Conservation (phyloP, 2,113 vertebrate genomes). For the Pituophis catenifer region DNA sequence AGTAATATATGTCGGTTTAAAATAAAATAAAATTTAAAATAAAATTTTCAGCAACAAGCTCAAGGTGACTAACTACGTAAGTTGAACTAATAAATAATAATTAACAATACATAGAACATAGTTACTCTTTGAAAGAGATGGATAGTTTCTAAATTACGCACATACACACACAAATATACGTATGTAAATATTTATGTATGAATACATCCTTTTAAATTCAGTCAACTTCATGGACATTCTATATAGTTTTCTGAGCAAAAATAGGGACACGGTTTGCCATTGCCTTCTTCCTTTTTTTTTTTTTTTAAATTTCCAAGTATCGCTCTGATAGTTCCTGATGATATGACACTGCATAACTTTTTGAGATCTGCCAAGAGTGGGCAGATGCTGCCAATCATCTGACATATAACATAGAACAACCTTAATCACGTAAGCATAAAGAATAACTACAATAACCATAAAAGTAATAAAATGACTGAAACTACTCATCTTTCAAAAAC, state of each 20-base stretch:
- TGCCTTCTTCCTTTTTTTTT: background rate
- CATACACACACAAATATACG: background rate
- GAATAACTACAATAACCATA: background rate
- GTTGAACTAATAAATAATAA: background rate
- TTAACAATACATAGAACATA: background rate
- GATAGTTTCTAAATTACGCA: background rate
- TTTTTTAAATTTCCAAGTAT: background rate
- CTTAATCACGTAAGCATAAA: background rate
- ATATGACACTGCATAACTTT: background rate
- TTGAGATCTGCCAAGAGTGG: background rate
- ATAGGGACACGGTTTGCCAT: background rate
- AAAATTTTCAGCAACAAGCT: background rate
- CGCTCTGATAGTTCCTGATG: background rate
- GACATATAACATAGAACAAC: background rate
- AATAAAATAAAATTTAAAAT: background rate
- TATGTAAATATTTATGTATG: background rate
- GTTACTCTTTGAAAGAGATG: background rate
- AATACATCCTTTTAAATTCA: background rate
- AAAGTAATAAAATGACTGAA: background rate
- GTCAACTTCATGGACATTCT: background rate
- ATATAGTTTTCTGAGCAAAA: background rate
- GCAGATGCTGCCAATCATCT: background rate
- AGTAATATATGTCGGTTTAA: background rate
- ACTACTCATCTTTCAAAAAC: background rate
- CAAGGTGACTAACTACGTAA: background rate